Conservation (phyloP, 2,888 invertebrate species). For the Spisula solida region DNA sequence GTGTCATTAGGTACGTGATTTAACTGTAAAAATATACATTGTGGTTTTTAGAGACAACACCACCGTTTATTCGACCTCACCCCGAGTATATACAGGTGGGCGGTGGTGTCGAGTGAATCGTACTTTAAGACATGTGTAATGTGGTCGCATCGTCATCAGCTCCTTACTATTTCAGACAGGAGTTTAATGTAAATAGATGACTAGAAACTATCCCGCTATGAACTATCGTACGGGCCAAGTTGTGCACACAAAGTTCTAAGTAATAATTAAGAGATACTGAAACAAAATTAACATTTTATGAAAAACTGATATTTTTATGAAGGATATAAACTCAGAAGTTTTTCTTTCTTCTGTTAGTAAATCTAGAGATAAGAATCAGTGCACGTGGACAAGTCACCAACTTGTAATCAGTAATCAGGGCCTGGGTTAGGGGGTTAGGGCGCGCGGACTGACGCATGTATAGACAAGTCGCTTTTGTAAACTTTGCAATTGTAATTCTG, state of each 20-base stretch:
- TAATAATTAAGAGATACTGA: neutral
- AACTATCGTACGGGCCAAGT: neutral
- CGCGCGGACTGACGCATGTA: too few relatives aligned
- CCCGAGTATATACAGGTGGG: neutral
- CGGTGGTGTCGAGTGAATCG: neutral
- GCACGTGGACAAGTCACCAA: neutral
- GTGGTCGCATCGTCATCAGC: neutral
- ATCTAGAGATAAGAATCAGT: neutral
- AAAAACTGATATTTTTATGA: conserved; percentile 27
- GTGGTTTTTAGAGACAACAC: neutral
- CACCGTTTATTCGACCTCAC: neutral
- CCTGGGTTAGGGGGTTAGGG: too few relatives aligned
- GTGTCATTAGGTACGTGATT: neutral
- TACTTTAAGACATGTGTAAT: neutral
- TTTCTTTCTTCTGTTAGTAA: neutral
- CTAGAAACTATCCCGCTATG: neutral
- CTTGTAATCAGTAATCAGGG: too few relatives aligned
- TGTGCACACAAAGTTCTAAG: neutral
- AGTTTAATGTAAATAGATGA: neutral
- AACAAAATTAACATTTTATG: neutral
- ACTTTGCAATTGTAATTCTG: too few relatives aligned
- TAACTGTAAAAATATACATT: neutral
- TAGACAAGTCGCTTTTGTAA: too few relatives aligned
- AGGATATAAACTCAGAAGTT: neutral
- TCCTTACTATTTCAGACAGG: neutral